Evolutionary conservation across 2,113 vertebrate genomes (phyloP), one percentile per base, ranked within the genome.

Genomic region (Macroglossus sobrinus): DNA sequence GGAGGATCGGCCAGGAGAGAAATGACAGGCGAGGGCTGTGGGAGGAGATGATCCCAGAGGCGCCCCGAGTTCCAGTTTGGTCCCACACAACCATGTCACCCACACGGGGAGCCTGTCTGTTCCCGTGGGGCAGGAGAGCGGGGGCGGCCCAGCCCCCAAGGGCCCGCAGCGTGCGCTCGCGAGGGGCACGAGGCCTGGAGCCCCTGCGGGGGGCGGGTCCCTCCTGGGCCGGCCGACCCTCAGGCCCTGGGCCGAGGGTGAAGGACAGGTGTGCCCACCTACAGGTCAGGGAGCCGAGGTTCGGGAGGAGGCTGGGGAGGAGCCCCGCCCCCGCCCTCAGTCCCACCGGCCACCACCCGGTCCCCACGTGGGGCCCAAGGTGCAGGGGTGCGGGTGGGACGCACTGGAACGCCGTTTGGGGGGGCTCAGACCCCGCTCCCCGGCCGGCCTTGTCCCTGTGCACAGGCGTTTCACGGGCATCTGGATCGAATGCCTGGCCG

Each of bases 401-500:
- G 66, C 68, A 64, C 74, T 95, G 80, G 94, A 84, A 78, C 28
- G 1, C 47, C 12, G 47, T 47, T 47, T 47, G 13, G 47, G 47
- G 47, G 13, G 47, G 11, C 47, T 47, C 47, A 47, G 47, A 47
- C 47, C 47, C 47, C 47, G 14, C 47, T 47, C 47, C 47, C 53
- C 22, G 1, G 87, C 78, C 8, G 3, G 71, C 71, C 66, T 40
- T 87, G 47, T 18, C 19, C 33, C 1, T 3, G 38, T 22, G 45
- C 28, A 16, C 28, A 28, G 50, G 0, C 33, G 30, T 63, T 88
- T 71, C 82, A 40, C 28, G 69, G 93, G 81, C 91, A 90, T 95
- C 93, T 97, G 94, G 93, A 88, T 91, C 53, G 22, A 92, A 95
- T 96, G 78, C 97, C 24, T 1, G 47, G n/a, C 53, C 92, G 84